Percentiles rank a stretch among this genome's conserved stretches.
Conservation (phyloP, 1,140 invertebrate genomes). For the Drosophila pandora region DNA sequence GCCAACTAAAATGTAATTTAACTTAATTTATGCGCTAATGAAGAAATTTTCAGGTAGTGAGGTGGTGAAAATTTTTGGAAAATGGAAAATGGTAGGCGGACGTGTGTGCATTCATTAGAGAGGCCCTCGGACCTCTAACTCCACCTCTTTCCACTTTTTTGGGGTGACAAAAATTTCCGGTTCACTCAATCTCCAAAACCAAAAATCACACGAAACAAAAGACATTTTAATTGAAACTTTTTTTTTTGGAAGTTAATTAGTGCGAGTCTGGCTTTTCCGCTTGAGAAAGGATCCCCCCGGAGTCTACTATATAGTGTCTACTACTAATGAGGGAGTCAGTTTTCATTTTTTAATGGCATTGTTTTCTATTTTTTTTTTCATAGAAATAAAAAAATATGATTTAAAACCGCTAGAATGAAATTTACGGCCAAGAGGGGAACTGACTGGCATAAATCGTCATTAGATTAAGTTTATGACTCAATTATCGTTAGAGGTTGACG, state of each 20-base stretch:
- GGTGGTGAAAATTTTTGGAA: constrained; percentile 21
- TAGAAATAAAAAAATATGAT: constrained; percentile 56
- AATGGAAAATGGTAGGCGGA: constrained; percentile 24
- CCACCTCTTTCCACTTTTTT: constrained; percentile 22
- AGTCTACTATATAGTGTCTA: background rate
- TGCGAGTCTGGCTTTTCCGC: constrained; percentile 63
- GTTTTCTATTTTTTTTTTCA: constrained; percentile 41
- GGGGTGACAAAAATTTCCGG: constrained; percentile 80
- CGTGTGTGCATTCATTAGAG: constrained; percentile 71
- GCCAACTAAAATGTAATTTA: constrained; percentile 81
- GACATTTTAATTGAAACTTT: constrained; percentile 80
- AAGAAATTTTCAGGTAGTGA: constrained; percentile 70
- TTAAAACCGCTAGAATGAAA: constrained; percentile 58
- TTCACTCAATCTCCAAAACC: constrained; percentile 61
- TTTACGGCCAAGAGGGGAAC: constrained; percentile 38
- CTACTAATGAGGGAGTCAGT: constrained; percentile 59
- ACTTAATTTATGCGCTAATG: constrained; percentile 80
- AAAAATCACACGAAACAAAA: constrained; percentile 79
- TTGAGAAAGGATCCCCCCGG: constrained; percentile 25
- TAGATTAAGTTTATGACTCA: constrained; percentile 82
- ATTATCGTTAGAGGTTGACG: constrained; percentile 75
- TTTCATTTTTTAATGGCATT: constrained; percentile 42
- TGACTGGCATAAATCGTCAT: constrained; percentile 73
- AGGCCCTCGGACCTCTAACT: too few relatives aligned
- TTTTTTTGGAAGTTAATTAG: constrained; percentile 69